Conservation (phyloP, 2,113 vertebrate species). For the Vombatus ursinus region DNA sequence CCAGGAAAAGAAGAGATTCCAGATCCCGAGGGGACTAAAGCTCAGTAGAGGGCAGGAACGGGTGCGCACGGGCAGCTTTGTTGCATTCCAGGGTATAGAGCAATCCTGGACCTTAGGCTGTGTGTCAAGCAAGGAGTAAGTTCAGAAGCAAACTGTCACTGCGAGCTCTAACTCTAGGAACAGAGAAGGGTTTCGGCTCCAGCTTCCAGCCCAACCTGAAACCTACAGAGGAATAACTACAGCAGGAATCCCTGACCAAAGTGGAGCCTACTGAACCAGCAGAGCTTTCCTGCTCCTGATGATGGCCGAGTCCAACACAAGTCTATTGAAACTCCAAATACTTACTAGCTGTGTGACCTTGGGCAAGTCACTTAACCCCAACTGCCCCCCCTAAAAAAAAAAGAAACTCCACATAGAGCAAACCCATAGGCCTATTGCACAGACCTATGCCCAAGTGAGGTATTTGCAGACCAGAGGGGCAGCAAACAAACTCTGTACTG, state of each 20-base stretch:
- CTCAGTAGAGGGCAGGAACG: not conserved
- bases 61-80: not conserved
- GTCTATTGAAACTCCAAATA: no score
- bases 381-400: no score
- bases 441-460: no score
- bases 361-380: no score
- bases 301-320: not conserved
- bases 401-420: no score
- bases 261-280: not conserved
- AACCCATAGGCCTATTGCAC: no score
- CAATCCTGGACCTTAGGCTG: not conserved
- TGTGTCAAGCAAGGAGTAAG: not conserved
- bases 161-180: not conserved
- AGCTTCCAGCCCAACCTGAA: not conserved
- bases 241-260: not conserved
- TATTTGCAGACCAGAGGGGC: not conserved
- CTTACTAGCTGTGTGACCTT: no score
- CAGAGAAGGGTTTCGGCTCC: not conserved
- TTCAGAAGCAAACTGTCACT: not conserved
- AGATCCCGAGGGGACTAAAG: not conserved
- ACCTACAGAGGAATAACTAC: not conserved
- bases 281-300: not conserved
- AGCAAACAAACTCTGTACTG: not conserved
- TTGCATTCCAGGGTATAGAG: not conserved
- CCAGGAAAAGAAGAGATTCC: not conserved